A percentile compares a stretch with the other conserved stretches of the same genome.
Conservation (phyloP, 2,888 invertebrate species). For the Ormyrus nitidulus region DNA sequence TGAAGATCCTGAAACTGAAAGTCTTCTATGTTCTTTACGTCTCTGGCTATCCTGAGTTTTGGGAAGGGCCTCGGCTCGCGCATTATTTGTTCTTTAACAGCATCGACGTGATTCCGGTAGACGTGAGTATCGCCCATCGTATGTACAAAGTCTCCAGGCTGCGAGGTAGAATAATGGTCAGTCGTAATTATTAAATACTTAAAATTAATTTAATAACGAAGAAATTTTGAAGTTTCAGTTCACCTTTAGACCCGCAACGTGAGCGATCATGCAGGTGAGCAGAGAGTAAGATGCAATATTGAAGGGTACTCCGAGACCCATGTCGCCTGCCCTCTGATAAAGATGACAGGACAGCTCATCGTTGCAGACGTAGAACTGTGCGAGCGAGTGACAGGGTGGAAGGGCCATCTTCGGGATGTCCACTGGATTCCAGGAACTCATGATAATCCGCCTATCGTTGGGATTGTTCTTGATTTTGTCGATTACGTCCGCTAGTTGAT, state of each 20-base stretch:
- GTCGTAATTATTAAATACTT: background rate
- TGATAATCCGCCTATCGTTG: slow-evolving; percentile 90
- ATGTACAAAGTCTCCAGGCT: slow-evolving; percentile 96
- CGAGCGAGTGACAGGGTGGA: slow-evolving; percentile 97
- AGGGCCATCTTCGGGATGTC: slow-evolving; percentile 94
- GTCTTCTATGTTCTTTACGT: slow-evolving; percentile 88
- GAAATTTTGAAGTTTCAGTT: background rate
- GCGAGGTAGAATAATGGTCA: slow-evolving; percentile 61
- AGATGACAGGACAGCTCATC: slow-evolving; percentile 92
- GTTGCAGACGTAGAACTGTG: slow-evolving; percentile 93
- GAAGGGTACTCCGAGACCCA: slow-evolving; percentile 98
- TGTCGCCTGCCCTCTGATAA: slow-evolving; percentile 97
- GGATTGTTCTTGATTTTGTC: slow-evolving; percentile 88
- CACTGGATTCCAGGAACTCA: slow-evolving; percentile 96
- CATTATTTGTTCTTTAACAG: slow-evolving; percentile 86
- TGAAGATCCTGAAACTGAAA: slow-evolving; percentile 92
- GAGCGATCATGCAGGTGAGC: slow-evolving; percentile 96
- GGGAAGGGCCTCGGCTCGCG: slow-evolving; percentile 91
- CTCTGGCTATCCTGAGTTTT: slow-evolving; percentile 84
- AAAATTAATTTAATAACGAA: background rate
- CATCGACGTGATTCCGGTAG: slow-evolving; percentile 92
- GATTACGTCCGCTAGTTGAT: slow-evolving; percentile 91
- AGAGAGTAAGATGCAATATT: slow-evolving; percentile 98
- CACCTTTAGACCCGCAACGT: slow-evolving; percentile 92
- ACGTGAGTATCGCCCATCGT: slow-evolving; percentile 97